A percentile compares a stretch with the other conserved stretches of the same genome.
These are phyloP conservation scores for Strigamia crassipes DNA, from an alignment of 2,888 invertebrate species.

Conservation along the genomic window DNA sequence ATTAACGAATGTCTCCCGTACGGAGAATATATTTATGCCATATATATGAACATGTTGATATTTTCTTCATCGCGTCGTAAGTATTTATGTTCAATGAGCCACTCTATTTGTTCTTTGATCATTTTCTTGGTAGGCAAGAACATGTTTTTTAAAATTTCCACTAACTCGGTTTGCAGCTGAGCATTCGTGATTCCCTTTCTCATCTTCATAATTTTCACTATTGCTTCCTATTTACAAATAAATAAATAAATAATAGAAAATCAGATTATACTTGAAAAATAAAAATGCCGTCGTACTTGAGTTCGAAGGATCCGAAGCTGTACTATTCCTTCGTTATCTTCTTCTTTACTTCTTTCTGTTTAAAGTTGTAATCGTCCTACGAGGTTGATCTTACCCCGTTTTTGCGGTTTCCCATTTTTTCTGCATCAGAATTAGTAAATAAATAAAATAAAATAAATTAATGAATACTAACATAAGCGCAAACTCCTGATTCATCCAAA, in stretches of 20 bases:
- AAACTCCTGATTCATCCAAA: constrained; percentile 99
- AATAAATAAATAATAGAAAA: constrained; percentile 26
- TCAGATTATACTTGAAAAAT: too few relatives aligned
- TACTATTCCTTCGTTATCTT: constrained; percentile 98
- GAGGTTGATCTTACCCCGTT: constrained; percentile 92
- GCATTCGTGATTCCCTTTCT: constrained; percentile 92
- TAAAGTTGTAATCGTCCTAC: constrained; percentile 94
- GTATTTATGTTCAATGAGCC: constrained; percentile 99
- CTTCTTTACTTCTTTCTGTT: constrained; percentile 92
- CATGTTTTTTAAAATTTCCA: constrained; percentile 98
- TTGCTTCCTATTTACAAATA: constrained; percentile 76
- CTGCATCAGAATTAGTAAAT: too few relatives aligned
- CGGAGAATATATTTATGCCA: constrained; percentile 69
- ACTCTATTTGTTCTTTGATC: constrained; percentile 99
- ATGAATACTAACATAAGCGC: constrained; percentile 72
- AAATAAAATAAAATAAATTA: constrained; percentile 57
- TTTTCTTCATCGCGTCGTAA: constrained; percentile 96
- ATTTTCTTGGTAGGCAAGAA: constrained; percentile 98
- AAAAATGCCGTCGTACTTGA: constrained; percentile 66
- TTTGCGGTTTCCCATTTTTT: constrained; percentile 89
- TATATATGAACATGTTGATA: constrained; percentile 96
- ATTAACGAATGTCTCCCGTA: not conserved
- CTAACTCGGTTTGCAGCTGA: constrained; percentile 93
- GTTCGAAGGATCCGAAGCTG: constrained; percentile 90
- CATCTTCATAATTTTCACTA: constrained; percentile 99